Base-by-base conservation (phyloP, 2,113 vertebrate genomes). In the Mirza zaza region DNA sequence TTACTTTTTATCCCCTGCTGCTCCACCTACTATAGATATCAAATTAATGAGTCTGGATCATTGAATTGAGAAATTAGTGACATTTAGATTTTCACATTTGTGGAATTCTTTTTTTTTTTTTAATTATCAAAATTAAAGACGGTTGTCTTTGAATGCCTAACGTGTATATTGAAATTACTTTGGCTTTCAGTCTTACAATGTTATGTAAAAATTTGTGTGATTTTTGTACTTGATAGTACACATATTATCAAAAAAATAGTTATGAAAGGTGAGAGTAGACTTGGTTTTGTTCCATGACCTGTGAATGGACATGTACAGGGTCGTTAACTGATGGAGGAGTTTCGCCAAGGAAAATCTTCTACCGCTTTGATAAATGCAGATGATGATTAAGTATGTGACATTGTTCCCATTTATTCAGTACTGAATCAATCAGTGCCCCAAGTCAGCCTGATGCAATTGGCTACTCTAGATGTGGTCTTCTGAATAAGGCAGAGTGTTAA, bases 401-500 rank as follows among this genome's bases (percentile, higher is more conserved):
- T 96, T 96, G 90, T 95, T 96, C 94, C 87, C 90, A 88, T 96
- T 96, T 97, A 92, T 91, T 96, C 76, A 77, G 42, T 36, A 75
- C 94, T 94, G 84, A 97, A 94, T 97, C 94, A 96, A 95, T 97
- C 97, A 96, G 97, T 94, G 81, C 61, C 90, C 81, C 85, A 88
- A 97, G 97, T 97, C 97, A 97, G 95, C 76, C 87, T 96, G 88
- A 75, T 95, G 97, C 95, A 96, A 86, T 85, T 96, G 92, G 76
- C 84, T 94, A 84, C 97, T 96, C 94, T 91, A 80, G 97, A 97
- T 96, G 92, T 95, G 97, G 90, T 81, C 94, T 42, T 95, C 96
- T 96, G 95, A 97, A 97, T 97, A 92, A 96, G 81, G 96, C 94
- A 88, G 96, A 93, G 96, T 97, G 95, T 90, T 96, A 91, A 97